phyloP scores from a whole-genome alignment of 2,797 vertebrate genomes.

The Yasuhikotakia modesta region DNA sequence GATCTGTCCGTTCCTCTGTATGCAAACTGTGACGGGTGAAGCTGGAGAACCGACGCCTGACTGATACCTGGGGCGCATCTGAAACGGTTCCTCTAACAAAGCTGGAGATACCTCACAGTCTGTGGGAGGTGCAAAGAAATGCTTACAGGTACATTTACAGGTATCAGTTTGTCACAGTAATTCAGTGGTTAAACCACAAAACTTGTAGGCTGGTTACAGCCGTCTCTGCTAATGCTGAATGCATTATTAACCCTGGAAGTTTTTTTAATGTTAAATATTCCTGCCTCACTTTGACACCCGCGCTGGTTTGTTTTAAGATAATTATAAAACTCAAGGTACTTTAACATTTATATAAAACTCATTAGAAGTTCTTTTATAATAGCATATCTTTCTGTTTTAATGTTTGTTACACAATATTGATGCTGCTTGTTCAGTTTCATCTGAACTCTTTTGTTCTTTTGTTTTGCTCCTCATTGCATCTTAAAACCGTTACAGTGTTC shows the following conservation, averaged over 20 bases:
- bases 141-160: conserved; percentile 15
- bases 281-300: not conserved
- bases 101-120: conserved; percentile 7
- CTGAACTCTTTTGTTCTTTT: not conserved
- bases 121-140: conserved; percentile 16
- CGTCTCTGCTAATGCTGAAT: conserved; percentile 8
- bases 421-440: not conserved
- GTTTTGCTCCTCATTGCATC: not conserved
- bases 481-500: not conserved
- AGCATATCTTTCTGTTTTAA: conserved; percentile 1
- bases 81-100: conserved; percentile 43
- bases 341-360: conserved; percentile 16
- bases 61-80: conserved; percentile 39
- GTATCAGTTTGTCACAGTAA: not conserved
- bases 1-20: conserved; percentile 47
- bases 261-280: not conserved
- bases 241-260: conserved; percentile 4
- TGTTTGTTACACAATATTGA: not conserved
- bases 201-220: conserved; percentile 18
- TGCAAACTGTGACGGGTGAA: conserved; percentile 38
- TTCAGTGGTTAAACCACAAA: not conserved
- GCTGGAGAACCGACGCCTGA: conserved; percentile 30
- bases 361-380: conserved; percentile 16
- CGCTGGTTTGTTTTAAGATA: not conserved
- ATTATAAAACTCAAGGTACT: conserved; percentile 5